Conservation (phyloP, 2,797 vertebrate species). For the Sebastes flavidus region DNA sequence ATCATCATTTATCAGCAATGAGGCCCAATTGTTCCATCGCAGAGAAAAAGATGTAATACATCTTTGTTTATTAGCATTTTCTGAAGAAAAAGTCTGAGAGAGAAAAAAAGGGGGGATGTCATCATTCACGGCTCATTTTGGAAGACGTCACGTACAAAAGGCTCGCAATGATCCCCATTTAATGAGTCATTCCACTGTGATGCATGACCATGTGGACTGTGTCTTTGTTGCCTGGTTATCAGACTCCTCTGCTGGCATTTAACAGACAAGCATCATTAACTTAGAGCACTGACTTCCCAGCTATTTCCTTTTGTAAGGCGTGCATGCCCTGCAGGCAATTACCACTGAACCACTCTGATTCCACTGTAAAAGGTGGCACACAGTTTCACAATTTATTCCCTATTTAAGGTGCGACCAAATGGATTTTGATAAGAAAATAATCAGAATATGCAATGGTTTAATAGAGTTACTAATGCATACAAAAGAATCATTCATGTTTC, state of each 20-base stretch:
- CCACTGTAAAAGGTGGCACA: constrained; percentile 18
- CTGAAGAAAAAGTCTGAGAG: constrained; percentile 2
- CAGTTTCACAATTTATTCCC: background rate
- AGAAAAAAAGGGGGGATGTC: background rate
- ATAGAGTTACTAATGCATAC: background rate
- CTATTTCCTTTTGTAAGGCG: constrained; percentile 52
- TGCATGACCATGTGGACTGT: constrained; percentile 21
- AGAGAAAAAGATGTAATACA: constrained; percentile 36
- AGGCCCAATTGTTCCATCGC: constrained; percentile 24
- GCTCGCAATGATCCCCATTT: constrained; percentile 44
- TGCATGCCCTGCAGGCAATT: constrained; percentile 29
- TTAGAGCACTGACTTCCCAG: constrained; percentile 47
- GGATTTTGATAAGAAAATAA: background rate
- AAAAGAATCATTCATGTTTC: background rate
- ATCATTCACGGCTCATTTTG: constrained; percentile 65
- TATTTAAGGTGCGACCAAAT: background rate
- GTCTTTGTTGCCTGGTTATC: constrained; percentile 65
- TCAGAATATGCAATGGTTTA: background rate
- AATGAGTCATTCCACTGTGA: constrained; percentile 60
- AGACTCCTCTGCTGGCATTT: constrained; percentile 49
- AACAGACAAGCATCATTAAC: constrained; percentile 66
- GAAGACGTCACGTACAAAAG: constrained; percentile 46
- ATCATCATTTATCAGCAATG: constrained; percentile 50
- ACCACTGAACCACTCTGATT: background rate
- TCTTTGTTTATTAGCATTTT: constrained; percentile 60